These are phyloP conservation scores for Philotrypesis tridentata DNA, from an alignment of 1,140 invertebrate genomes.

Conservation along the genomic window DNA sequence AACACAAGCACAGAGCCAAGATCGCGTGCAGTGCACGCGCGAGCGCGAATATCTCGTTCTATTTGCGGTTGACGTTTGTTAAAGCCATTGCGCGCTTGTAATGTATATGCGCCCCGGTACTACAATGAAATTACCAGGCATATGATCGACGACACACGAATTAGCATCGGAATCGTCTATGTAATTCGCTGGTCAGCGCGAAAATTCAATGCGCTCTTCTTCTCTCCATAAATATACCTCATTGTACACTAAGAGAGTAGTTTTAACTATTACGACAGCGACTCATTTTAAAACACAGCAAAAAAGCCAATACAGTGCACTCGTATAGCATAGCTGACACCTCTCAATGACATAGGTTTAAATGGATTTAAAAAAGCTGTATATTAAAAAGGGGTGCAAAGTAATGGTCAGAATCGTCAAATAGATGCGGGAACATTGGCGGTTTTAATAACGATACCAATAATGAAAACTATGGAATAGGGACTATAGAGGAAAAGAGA, in stretches of 20 bases:
- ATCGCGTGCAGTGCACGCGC: background rate
- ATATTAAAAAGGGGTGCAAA: background rate
- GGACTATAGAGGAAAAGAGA: background rate
- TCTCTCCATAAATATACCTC: background rate
- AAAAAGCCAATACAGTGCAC: background rate
- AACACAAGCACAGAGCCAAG: background rate
- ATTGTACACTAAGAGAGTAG: background rate
- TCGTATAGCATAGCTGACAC: background rate
- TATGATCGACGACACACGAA: slow-evolving; percentile 48
- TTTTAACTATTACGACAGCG: slow-evolving; percentile 19
- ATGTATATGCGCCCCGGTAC: slow-evolving; percentile 29
- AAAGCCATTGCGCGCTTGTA: slow-evolving; percentile 34
- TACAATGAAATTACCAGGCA: slow-evolving; percentile 37
- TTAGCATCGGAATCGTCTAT: slow-evolving; percentile 40
- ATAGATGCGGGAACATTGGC: slow-evolving; percentile 43
- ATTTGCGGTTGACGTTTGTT: slow-evolving; percentile 50
- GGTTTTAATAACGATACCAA: slow-evolving; percentile 47
- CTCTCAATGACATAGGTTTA: slow-evolving; percentile 5
- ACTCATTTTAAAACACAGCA: background rate
- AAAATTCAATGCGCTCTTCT: slow-evolving; percentile 15
- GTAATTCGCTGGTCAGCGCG: slow-evolving; percentile 29
- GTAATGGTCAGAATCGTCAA: slow-evolving; percentile 9
- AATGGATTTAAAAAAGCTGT: background rate
- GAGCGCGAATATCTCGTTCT: slow-evolving; percentile 37
- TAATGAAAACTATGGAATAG: slow-evolving; percentile 33